phyloP scores from a whole-genome alignment of 92 coral and sea anemone species.

The Parazoanthus darwini region DNA sequence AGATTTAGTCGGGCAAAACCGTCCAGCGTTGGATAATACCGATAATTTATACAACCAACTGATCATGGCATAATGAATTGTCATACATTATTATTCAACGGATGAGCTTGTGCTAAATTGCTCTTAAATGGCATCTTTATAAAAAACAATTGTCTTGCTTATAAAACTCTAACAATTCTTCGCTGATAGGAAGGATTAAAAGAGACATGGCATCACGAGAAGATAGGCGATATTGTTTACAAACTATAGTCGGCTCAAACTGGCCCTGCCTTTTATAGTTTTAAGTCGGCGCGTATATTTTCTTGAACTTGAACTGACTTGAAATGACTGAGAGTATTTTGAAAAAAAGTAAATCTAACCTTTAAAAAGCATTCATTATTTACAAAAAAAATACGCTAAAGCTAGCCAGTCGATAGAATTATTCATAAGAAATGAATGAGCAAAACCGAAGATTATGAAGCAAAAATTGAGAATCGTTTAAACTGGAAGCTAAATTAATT shows the following conservation, averaged over 20 bases:
- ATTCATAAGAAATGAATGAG: background rate
- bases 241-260: background rate
- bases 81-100: background rate
- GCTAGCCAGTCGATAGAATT: background rate
- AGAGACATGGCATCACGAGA: background rate
- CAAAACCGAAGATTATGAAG: background rate
- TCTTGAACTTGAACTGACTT: constrained; percentile 12
- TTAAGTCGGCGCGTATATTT: too few relatives aligned
- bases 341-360: background rate
- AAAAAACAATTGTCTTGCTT: background rate
- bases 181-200: background rate
- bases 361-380: background rate
- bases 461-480: background rate
- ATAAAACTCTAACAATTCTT: background rate
- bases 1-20: background rate
- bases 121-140: background rate
- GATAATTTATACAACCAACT: background rate
- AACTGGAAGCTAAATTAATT: background rate
- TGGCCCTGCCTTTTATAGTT: background rate
- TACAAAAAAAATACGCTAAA: background rate
- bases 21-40: background rate
- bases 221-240: background rate
- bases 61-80: background rate
- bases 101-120: background rate
- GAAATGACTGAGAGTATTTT: background rate